Percentiles rank a stretch among this genome's conserved stretches.
Conservation (phyloP, 2,888 invertebrate species). For the Ophion slaviceki region DNA sequence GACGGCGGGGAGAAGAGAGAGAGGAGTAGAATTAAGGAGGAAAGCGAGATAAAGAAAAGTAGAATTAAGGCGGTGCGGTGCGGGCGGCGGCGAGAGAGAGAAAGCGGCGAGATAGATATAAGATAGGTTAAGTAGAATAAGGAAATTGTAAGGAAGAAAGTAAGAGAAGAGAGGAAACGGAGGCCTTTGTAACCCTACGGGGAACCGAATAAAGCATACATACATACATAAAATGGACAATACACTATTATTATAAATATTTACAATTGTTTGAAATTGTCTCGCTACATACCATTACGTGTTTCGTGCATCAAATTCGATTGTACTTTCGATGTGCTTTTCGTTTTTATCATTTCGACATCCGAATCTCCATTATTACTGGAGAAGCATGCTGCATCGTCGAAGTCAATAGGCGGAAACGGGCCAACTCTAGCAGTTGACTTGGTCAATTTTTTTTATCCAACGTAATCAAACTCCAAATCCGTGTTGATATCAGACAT, state of each 20-base stretch:
- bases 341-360: slow-evolving; percentile 27
- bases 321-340: slow-evolving; percentile 39
- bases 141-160: too few relatives aligned
- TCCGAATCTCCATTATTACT: slow-evolving; percentile 33
- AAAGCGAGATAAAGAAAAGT: too few relatives aligned
- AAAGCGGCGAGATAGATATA: too few relatives aligned
- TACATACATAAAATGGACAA: slow-evolving; percentile 8
- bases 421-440: slow-evolving; percentile 42
- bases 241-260: slow-evolving; percentile 41
- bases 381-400: slow-evolving; percentile 35
- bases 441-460: slow-evolving; percentile 44
- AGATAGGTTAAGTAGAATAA: too few relatives aligned
- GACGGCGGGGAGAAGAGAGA: too few relatives aligned
- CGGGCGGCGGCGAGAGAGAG: too few relatives aligned
- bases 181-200: too few relatives aligned
- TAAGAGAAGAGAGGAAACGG: too few relatives aligned
- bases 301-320: slow-evolving; percentile 13
- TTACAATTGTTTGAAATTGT: slow-evolving; percentile 34
- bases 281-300: slow-evolving; percentile 28
- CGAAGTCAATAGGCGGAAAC: slow-evolving; percentile 52
- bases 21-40: too few relatives aligned
- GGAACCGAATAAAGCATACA: too few relatives aligned
- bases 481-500: slow-evolving; percentile 51
- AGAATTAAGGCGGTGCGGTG: too few relatives aligned
- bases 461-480: slow-evolving; percentile 41